Evolutionary conservation across 1,140 invertebrate species (phyloP).

Genomic region (Caenorhabditis inopinata): DNA sequence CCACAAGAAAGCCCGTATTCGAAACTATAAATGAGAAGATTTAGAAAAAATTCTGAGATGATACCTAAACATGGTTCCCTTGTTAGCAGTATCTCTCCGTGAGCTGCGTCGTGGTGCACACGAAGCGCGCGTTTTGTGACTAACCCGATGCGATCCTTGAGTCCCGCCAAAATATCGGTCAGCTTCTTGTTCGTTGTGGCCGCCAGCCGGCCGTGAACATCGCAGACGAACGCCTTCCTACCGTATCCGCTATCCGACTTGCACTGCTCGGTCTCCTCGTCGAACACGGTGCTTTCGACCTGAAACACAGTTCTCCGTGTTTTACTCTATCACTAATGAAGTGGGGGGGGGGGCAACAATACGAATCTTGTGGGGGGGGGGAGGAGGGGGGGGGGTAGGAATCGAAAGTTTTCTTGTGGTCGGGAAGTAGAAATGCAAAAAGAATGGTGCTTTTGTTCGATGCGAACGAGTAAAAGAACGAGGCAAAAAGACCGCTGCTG

Average conservation of each 20-base stretch:
- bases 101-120: too few relatives aligned
- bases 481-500: background rate
- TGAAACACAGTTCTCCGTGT: conserved; percentile 45
- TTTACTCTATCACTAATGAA: too few relatives aligned
- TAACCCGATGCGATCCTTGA: conserved; percentile 40
- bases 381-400: too few relatives aligned
- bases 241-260: conserved; percentile 38
- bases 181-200: conserved; percentile 38
- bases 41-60: too few relatives aligned
- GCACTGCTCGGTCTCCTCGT: conserved; percentile 36
- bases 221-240: conserved; percentile 42
- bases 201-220: conserved; percentile 37
- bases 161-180: conserved; percentile 25
- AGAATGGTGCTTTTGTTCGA: conserved; percentile 17
- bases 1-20: too few relatives aligned
- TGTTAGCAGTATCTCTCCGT: too few relatives aligned
- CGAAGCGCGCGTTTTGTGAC: too few relatives aligned
- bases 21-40: too few relatives aligned
- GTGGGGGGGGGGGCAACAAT: too few relatives aligned
- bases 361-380: too few relatives aligned
- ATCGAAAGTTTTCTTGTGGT: background rate
- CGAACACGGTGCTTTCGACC: background rate
- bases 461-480: background rate
- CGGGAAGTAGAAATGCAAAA: background rate
- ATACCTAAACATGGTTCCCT: too few relatives aligned